Percentiles rank a stretch among this genome's conserved stretches.
Conservation (phyloP, 2,113 vertebrate genomes). For the Lota lota region DNA sequence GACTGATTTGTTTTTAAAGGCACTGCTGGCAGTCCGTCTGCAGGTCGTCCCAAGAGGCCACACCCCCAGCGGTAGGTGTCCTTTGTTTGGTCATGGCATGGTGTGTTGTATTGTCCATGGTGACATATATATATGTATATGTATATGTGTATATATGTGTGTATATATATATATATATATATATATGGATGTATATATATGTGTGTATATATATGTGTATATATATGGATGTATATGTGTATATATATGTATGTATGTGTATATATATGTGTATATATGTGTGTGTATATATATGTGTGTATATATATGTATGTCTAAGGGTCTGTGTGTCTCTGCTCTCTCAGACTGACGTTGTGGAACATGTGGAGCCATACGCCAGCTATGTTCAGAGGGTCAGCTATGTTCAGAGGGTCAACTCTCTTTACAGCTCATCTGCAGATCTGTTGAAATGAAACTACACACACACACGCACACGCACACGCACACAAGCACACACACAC, state of each 20-base stretch:
- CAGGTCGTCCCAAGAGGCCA: conserved; percentile 6
- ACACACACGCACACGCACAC: neutral
- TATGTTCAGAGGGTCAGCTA: conserved; percentile 76
- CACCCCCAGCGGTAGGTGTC: conserved; percentile 43
- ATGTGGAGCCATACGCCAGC: conserved; percentile 73
- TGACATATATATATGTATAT: too few relatives aligned
- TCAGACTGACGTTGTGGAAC: conserved; percentile 64
- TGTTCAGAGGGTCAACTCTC: conserved; percentile 75
- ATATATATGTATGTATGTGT: too few relatives aligned
- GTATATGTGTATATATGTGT: too few relatives aligned
- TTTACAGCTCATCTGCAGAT: conserved; percentile 72
- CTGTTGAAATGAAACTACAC: conserved; percentile 40
- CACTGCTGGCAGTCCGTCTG: neutral
- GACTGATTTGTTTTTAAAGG: conserved; percentile 16
- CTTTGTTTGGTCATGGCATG: neutral
- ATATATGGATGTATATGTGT: too few relatives aligned
- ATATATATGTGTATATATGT: too few relatives aligned
- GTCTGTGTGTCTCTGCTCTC: neutral
- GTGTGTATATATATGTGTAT: too few relatives aligned
- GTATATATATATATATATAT: too few relatives aligned
- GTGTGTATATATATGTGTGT: neutral
- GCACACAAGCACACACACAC: too few relatives aligned
- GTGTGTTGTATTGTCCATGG: too few relatives aligned
- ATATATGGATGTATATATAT: too few relatives aligned
- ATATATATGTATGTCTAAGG: neutral